These are phyloP conservation scores for Steinernema khuongi DNA, from an alignment of 1,140 invertebrate genomes.

Conservation along the genomic window DNA sequence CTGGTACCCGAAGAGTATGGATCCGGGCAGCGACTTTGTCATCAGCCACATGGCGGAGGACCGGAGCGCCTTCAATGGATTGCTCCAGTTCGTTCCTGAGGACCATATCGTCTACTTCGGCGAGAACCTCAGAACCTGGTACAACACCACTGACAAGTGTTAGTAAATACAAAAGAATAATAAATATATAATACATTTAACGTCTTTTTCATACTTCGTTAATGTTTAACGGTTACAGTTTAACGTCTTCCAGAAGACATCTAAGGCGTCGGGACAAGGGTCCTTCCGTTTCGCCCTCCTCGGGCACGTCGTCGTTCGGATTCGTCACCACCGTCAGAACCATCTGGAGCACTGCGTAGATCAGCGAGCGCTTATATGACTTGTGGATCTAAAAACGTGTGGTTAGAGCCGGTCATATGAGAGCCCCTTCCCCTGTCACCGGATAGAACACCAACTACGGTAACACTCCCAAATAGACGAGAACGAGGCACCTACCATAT, in stretches of 20 bases:
- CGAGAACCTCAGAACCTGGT: conserved; percentile 14
- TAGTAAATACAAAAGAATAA: neutral
- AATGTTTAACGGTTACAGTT: neutral
- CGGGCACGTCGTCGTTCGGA: conserved; percentile 5
- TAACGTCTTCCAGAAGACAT: neutral
- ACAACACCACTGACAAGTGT: neutral
- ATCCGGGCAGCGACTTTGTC: neutral
- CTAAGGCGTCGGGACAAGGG: neutral
- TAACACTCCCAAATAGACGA: too few species aligned
- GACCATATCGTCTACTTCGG: conserved; percentile 28
- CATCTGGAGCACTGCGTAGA: neutral
- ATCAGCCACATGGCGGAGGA: conserved; percentile 16
- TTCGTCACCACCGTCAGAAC: neutral
- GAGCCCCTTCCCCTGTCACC: too few species aligned
- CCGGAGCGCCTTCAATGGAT: neutral
- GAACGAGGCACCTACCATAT: neutral
- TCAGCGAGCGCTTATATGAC: conserved; percentile 2
- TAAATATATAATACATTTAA: neutral
- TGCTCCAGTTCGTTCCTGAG: neutral
- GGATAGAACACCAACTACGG: too few species aligned
- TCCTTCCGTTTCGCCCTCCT: neutral
- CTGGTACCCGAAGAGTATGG: conserved; percentile 30
- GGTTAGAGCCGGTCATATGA: too few species aligned
- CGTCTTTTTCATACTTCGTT: neutral
- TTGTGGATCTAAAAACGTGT: neutral